These are phyloP conservation scores for Sanderia malayensis DNA, from an alignment of 30 jellyfish, hydroid and myxozoan genomes.

Conservation along the genomic window DNA sequence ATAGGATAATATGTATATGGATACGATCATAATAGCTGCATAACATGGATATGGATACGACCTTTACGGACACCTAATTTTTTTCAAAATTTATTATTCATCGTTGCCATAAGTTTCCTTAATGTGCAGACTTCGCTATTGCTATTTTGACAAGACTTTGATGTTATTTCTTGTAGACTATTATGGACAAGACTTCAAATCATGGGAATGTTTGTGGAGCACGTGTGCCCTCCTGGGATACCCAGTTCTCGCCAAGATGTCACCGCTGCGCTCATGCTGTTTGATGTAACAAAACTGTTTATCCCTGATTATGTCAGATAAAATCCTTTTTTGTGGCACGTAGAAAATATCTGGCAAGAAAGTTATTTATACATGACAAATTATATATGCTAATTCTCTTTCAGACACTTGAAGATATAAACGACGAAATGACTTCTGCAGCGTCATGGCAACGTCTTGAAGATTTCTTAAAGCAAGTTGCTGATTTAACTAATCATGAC, in stretches of 20 bases:
- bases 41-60: too few species aligned
- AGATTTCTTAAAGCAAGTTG: constrained; percentile 12
- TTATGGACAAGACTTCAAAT: constrained; percentile 47
- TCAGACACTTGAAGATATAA: constrained; percentile 9
- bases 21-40: too few species aligned
- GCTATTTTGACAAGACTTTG: not conserved
- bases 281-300: constrained; percentile 52
- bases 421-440: constrained; percentile 10
- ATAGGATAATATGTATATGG: too few species aligned
- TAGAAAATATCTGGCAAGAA: too few species aligned
- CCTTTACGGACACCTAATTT: too few species aligned
- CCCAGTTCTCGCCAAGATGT: constrained; percentile 10
- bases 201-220: constrained; percentile 36
- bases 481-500: not conserved
- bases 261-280: constrained; percentile 17
- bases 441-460: constrained; percentile 36
- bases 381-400: not conserved
- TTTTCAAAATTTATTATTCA: too few species aligned
- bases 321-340: too few species aligned
- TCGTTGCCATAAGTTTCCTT: too few species aligned
- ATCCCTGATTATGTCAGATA: too few species aligned
- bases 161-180: not conserved
- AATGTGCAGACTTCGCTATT: too few species aligned
- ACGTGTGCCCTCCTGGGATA: constrained; percentile 68
- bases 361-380: not conserved